Evolutionary conservation across 2,113 vertebrate genomes (phyloP).

Genomic region (Centrocercus urophasianus): DNA sequence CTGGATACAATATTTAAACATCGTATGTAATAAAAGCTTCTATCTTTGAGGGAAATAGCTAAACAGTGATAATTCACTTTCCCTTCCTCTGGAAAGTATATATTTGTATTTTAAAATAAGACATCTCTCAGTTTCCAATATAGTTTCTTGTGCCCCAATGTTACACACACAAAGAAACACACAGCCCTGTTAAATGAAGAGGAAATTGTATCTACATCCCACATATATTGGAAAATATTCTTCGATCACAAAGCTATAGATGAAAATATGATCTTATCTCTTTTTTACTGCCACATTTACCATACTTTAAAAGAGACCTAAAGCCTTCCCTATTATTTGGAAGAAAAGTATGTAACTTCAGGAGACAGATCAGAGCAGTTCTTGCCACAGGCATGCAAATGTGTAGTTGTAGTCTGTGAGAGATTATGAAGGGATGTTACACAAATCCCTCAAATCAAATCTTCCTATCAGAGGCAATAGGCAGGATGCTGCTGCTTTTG

Average conservation of each 20-base stretch:
- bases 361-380: background rate
- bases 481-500: background rate
- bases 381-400: background rate
- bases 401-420: background rate
- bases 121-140: background rate
- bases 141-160: background rate
- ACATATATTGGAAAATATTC: background rate
- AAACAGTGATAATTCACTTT: background rate
- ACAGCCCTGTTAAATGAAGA: background rate
- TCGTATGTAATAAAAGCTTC: background rate
- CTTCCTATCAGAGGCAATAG: background rate
- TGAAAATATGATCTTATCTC: background rate
- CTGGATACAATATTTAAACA: background rate
- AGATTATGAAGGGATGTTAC: background rate
- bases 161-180: background rate
- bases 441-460: background rate
- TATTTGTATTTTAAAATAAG: background rate
- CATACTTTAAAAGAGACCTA: background rate
- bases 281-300: background rate
- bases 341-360: background rate
- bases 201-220: background rate
- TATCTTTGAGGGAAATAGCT: background rate
- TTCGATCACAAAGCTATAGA: background rate
- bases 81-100: background rate
- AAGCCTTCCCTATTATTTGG: background rate